phyloP scores from a whole-genome alignment of 2,797 vertebrate genomes.

The Kryptopterus vitreolus region DNA sequence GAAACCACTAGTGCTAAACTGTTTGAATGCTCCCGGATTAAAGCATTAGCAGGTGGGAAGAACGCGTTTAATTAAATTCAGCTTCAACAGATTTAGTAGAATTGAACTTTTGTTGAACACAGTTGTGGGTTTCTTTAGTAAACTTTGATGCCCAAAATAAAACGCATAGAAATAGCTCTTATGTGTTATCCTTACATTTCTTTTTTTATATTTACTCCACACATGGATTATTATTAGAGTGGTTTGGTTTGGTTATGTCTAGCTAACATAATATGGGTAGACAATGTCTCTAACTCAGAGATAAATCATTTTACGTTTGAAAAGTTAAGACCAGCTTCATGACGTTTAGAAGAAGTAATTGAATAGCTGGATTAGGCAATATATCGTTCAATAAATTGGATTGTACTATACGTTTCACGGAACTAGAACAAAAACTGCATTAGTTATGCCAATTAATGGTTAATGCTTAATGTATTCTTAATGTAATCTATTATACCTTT shows the following conservation, averaged over 20 bases:
- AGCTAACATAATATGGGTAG: background rate
- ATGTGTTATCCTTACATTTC: background rate
- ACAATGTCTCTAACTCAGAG: background rate
- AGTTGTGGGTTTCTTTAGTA: background rate
- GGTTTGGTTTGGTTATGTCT: background rate
- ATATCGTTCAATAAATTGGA: no score
- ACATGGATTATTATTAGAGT: background rate
- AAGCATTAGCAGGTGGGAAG: slow-evolving; percentile 83
- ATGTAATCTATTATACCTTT: no score
- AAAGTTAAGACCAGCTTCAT: no score
- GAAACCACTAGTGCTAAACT: slow-evolving; percentile 83
- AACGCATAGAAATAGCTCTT: background rate
- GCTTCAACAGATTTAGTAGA: background rate
- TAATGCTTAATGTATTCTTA: no score
- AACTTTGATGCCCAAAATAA: background rate
- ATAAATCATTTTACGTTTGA: no score
- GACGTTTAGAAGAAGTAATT: no score
- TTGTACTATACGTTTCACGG: no score
- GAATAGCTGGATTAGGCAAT: no score
- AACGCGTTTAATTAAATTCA: background rate
- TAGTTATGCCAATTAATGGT: no score
- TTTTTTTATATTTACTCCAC: background rate
- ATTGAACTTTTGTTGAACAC: background rate
- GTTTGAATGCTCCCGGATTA: slow-evolving; percentile 91
- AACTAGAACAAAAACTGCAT: no score